Evolutionary conservation across 2,113 vertebrate species (phyloP).

Genomic region (Alexandromys fortis): DNA sequence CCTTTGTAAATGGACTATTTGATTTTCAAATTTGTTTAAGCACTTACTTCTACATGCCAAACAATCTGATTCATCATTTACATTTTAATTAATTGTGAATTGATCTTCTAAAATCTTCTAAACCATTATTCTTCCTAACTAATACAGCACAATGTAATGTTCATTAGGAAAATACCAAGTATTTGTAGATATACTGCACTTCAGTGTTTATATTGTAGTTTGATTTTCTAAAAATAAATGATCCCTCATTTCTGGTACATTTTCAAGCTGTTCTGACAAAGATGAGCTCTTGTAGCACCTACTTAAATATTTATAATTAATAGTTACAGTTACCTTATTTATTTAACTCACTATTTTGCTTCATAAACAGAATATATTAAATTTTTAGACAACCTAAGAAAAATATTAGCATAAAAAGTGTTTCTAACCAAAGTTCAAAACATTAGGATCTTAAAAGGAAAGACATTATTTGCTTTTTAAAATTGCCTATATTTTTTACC

Average conservation of each 20-base stretch:
- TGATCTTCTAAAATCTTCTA: background rate
- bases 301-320: background rate
- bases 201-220: background rate
- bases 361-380: background rate
- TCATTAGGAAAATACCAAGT: background rate
- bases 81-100: background rate
- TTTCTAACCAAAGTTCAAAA: background rate
- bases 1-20: background rate
- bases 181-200: background rate
- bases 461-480: background rate
- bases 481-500: background rate
- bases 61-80: background rate
- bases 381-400: background rate
- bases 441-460: background rate
- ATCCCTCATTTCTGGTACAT: background rate
- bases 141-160: background rate
- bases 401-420: background rate
- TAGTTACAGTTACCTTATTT: background rate
- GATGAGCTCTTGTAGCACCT: background rate
- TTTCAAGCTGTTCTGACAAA: background rate
- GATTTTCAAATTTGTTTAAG: background rate
- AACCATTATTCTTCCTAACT: background rate
- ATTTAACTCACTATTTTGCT: background rate
- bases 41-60: background rate
- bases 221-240: background rate